Conservation (phyloP, 2,797 vertebrate genomes). For the Apodemus agrarius region DNA sequence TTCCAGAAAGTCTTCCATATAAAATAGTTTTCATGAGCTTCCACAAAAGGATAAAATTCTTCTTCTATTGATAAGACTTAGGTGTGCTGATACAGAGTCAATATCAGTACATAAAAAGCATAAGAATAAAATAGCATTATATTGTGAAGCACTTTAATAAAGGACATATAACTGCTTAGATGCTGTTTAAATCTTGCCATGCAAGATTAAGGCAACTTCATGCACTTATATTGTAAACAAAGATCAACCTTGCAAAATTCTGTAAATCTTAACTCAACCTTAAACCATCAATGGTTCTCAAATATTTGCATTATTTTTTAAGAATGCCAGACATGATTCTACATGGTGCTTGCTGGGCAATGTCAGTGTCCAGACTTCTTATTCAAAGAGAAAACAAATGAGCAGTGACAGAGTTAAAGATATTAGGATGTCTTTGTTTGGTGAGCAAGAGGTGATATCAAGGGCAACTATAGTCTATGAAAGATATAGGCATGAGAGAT, state of each 20-base stretch:
- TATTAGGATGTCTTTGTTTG: neutral
- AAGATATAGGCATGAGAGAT: neutral
- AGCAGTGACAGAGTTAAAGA: neutral
- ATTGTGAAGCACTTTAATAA: neutral
- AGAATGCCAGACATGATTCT: slow-evolving; percentile 4
- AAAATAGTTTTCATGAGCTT: slow-evolving; percentile 24
- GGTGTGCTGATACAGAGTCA: neutral
- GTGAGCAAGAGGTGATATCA: neutral
- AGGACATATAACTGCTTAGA: neutral
- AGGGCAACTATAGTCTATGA: neutral
- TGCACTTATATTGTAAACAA: neutral
- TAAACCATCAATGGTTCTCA: neutral
- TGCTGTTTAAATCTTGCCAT: too few relatives aligned
- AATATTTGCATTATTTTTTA: neutral
- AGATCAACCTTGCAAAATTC: neutral
- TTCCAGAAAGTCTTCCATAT: neutral
- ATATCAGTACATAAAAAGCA: neutral
- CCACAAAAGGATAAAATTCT: slow-evolving; percentile 2
- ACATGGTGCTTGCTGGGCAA: neutral
- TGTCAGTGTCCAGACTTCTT: neutral
- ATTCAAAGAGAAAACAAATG: neutral
- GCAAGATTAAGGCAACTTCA: neutral
- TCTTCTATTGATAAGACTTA: slow-evolving; percentile 10
- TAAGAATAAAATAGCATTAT: neutral
- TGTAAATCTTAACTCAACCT: neutral